Evolutionary conservation across 1,140 invertebrate species (phyloP).

Genomic region (Hormaphis cornu): DNA sequence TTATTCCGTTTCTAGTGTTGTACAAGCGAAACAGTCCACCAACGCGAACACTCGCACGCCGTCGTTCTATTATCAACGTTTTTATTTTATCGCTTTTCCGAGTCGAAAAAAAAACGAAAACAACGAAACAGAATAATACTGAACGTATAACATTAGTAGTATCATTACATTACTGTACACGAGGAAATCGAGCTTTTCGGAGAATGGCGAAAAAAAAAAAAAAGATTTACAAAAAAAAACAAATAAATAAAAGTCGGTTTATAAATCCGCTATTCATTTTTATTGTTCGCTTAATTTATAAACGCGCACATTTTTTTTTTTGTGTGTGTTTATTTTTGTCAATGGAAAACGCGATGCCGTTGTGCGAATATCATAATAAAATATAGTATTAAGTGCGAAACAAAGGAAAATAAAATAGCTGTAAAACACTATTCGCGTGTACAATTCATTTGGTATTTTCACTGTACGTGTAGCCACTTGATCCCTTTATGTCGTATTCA

Average conservation of each 20-base stretch:
- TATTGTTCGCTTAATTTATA: slow-evolving; percentile 32
- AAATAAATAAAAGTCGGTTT: slow-evolving; percentile 21
- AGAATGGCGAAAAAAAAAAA: slow-evolving; percentile 10
- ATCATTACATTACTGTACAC: neutral
- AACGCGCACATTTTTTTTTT: slow-evolving; percentile 12
- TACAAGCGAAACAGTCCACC: neutral
- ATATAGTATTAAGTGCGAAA: neutral
- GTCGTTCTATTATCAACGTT: slow-evolving; percentile 30
- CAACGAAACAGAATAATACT: neutral
- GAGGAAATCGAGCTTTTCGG: slow-evolving; percentile 28
- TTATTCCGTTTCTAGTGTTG: neutral
- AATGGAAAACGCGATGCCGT: slow-evolving; percentile 3
- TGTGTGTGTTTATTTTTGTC: neutral
- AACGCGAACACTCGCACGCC: neutral
- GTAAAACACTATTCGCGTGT: neutral
- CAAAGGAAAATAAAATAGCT: slow-evolving; percentile 15
- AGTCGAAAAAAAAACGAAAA: slow-evolving; percentile 13
- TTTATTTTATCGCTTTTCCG: slow-evolving; percentile 31
- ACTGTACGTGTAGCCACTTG: too few relatives aligned
- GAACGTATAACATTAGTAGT: slow-evolving; percentile 8
- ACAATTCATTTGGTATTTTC: too few relatives aligned
- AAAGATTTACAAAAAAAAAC: slow-evolving; percentile 19
- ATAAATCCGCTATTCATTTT: slow-evolving; percentile 19
- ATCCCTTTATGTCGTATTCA: too few relatives aligned
- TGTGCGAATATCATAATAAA: neutral